Evolutionary conservation across 2,113 vertebrate genomes (phyloP).

Genomic region (Actinemys pallida): DNA sequence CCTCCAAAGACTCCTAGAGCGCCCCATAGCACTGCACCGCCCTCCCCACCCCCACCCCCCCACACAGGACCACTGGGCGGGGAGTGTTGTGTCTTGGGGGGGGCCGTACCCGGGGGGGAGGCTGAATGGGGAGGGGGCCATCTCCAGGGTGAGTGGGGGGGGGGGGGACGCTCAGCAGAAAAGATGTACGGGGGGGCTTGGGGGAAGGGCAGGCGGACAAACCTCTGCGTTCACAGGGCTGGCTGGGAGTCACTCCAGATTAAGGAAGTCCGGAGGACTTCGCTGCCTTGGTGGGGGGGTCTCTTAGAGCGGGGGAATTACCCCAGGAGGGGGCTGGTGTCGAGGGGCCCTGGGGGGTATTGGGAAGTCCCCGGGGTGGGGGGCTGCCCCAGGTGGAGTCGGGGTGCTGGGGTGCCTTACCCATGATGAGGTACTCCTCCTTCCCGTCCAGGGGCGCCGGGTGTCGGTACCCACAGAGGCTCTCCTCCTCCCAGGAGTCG

Average conservation of each 20-base stretch:
- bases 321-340: not conserved
- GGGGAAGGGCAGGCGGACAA: no score
- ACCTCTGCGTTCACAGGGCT: no score
- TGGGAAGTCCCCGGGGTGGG: not conserved
- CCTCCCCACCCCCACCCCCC: no score
- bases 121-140: not conserved
- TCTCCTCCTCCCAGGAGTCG: slow-evolving; percentile 66
- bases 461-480: slow-evolving; percentile 72
- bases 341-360: not conserved
- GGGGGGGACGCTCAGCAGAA: not conserved
- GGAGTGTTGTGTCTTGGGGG: no score
- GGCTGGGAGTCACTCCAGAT: no score
- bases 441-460: slow-evolving; percentile 43
- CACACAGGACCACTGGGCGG: no score
- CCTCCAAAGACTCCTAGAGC: no score
- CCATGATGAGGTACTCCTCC: slow-evolving; percentile 68
- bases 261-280: no score
- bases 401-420: slow-evolving; percentile 32
- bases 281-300: not conserved
- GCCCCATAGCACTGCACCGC: not conserved
- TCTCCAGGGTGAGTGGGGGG: not conserved
- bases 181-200: no score
- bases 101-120: no score
- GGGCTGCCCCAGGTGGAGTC: no score
- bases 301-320: not conserved